Conservation (phyloP, 2,888 invertebrate species). For the Azorinus chamasolen region DNA sequence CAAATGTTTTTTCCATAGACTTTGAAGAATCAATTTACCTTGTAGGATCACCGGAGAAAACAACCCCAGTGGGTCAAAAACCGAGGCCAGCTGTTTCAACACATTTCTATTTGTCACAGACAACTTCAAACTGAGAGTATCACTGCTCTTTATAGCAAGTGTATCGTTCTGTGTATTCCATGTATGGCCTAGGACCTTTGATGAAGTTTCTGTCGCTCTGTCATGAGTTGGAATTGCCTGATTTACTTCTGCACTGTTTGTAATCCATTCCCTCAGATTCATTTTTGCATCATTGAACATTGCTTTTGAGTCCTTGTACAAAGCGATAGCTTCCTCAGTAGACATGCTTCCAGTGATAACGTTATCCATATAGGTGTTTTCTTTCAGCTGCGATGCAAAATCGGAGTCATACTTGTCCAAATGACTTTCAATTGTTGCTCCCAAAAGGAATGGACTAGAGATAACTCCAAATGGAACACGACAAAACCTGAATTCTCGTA, state of each 20-base stretch:
- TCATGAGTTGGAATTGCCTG: too few species aligned
- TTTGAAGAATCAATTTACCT: too few species aligned
- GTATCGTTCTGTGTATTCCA: too few species aligned
- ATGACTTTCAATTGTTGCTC: conserved; percentile 15
- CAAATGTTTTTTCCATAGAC: too few species aligned
- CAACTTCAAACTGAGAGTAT: too few species aligned
- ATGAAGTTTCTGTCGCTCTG: too few species aligned
- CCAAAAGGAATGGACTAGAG: conserved; percentile 17
- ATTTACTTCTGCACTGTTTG: conserved; percentile 18
- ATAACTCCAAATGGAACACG: conserved; percentile 18
- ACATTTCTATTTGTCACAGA: too few species aligned
- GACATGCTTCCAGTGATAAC: conserved; percentile 16
- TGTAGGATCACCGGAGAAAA: too few species aligned
- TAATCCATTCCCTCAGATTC: conserved; percentile 32
- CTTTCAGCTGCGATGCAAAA: not conserved
- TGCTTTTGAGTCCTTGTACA: conserved; percentile 17
- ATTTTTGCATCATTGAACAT: conserved; percentile 39
- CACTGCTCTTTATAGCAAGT: too few species aligned
- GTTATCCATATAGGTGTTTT: conserved; percentile 24
- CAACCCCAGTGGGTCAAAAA: too few species aligned
- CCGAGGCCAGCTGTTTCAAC: too few species aligned
- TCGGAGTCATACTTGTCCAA: not conserved
- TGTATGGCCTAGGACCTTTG: too few species aligned
- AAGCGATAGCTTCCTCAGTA: conserved; percentile 8
- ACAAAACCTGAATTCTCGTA: conserved; percentile 13